These are phyloP conservation scores for Caenorhabditis sp. DNA, from an alignment of 2,888 invertebrate species.

Conservation along the genomic window DNA sequence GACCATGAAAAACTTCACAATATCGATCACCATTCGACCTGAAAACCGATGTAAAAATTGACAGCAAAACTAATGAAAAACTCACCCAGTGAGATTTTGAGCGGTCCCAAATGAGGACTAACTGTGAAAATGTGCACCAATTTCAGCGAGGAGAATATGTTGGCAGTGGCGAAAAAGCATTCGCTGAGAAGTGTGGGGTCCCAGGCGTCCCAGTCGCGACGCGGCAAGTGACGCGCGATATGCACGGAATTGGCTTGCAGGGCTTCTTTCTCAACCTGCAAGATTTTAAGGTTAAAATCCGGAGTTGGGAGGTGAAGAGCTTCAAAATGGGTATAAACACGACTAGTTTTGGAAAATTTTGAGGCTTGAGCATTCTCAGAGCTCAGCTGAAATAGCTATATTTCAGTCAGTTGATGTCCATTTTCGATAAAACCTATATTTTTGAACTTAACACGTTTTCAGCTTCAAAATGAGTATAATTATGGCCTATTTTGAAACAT, in stretches of 20 bases:
- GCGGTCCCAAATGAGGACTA: slow-evolving; percentile 93
- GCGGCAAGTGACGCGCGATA: slow-evolving; percentile 48
- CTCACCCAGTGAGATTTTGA: slow-evolving; percentile 92
- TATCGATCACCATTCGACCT: slow-evolving; percentile 88
- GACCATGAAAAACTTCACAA: slow-evolving; percentile 94
- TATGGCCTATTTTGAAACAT: no score
- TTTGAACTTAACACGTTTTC: no score
- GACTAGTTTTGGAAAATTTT: not conserved
- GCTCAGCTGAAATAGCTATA: no score
- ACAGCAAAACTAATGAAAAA: no score
- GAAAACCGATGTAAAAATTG: slow-evolving; percentile 7
- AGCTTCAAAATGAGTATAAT: no score
- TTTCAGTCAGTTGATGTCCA: no score
- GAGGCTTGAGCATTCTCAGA: no score
- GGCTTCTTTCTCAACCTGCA: slow-evolving; percentile 64
- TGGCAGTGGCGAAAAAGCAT: slow-evolving; percentile 97
- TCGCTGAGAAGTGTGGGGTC: slow-evolving; percentile 98
- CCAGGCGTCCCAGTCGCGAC: slow-evolving; percentile 94
- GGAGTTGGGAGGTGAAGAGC: not conserved
- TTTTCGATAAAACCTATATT: no score
- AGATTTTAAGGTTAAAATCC: not conserved
- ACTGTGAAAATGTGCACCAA: slow-evolving; percentile 94
- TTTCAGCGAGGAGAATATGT: slow-evolving; percentile 95
- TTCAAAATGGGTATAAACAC: no score
- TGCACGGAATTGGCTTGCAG: slow-evolving; percentile 19